A percentile compares a stretch with the other conserved stretches of the same genome.
These are phyloP conservation scores for Electrophaes corylata DNA, from an alignment of 2,888 invertebrate species.

Conservation along the genomic window DNA sequence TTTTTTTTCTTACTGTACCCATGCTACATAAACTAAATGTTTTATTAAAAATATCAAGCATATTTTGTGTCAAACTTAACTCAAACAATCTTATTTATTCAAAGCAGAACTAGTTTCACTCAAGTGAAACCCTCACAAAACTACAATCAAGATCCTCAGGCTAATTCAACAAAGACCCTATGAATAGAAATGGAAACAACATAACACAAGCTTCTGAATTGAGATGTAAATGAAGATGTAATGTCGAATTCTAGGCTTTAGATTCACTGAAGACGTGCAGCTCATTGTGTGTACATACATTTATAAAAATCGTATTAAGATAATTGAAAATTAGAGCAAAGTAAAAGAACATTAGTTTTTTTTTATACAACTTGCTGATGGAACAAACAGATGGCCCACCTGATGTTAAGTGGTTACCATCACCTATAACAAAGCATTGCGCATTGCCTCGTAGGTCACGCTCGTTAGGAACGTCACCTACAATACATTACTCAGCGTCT, in stretches of 20 bases:
- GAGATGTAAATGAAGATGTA: conserved; percentile 30
- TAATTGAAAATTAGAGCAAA: too few relatives aligned
- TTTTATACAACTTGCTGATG: too few relatives aligned
- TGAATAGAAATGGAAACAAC: conserved; percentile 29
- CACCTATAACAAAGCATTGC: too few relatives aligned
- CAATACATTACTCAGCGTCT: too few relatives aligned
- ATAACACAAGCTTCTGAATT: conserved; percentile 17
- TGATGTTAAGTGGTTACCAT: too few relatives aligned
- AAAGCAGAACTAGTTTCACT: not conserved
- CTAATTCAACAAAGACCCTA: conserved; percentile 27
- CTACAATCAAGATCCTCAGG: conserved; percentile 24
- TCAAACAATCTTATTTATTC: not conserved
- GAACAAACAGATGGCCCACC: too few relatives aligned
- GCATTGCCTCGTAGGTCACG: too few relatives aligned
- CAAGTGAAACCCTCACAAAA: conserved; percentile 15
- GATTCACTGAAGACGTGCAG: not conserved
- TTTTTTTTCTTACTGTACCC: too few relatives aligned
- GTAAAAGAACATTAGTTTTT: too few relatives aligned
- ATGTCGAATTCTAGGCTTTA: conserved; percentile 19
- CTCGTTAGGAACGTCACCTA: too few relatives aligned
- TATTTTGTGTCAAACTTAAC: not conserved
- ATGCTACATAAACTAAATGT: not conserved
- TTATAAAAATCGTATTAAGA: not conserved
- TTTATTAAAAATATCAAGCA: not conserved
- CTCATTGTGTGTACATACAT: not conserved